These are phyloP conservation scores for Crotalus viridis DNA, from an alignment of 2,113 vertebrate genomes.

Conservation along the genomic window DNA sequence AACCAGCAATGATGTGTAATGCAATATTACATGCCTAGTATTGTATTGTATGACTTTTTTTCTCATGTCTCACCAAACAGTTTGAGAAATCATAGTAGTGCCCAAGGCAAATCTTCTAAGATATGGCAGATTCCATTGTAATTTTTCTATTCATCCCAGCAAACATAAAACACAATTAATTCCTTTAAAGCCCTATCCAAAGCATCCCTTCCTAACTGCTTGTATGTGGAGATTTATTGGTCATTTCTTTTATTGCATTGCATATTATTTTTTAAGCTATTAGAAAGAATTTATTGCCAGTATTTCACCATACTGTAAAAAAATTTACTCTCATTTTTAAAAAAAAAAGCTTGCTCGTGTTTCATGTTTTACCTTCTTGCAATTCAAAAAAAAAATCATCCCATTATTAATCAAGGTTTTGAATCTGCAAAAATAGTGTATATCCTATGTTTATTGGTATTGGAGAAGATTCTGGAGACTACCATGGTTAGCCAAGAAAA, in stretches of 20 bases:
- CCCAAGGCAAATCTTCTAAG: neutral
- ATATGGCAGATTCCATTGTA: neutral
- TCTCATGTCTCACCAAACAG: neutral
- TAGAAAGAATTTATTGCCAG: conserved; percentile 39
- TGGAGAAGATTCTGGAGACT: neutral
- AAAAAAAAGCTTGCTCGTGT: conserved; percentile 10
- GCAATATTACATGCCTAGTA: neutral
- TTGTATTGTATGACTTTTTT: neutral
- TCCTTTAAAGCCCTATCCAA: neutral
- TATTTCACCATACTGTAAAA: conserved; percentile 12
- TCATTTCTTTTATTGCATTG: conserved; percentile 15
- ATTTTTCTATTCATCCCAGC: conserved; percentile 2
- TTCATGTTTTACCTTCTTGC: neutral
- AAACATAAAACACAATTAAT: neutral
- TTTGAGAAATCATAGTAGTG: neutral
- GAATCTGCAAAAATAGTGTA: neutral
- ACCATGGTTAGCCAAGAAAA: neutral
- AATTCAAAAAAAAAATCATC: neutral
- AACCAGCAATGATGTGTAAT: neutral
- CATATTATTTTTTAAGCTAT: neutral
- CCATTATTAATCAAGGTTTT: neutral
- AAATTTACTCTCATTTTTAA: neutral
- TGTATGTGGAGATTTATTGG: conserved; percentile 4
- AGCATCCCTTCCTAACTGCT: neutral
- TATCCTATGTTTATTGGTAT: neutral